Percentiles rank a stretch among this genome's conserved stretches.
Evolutionary conservation across 2,797 vertebrate species (phyloP).

Genomic region (Poeciliopsis presidionis): DNA sequence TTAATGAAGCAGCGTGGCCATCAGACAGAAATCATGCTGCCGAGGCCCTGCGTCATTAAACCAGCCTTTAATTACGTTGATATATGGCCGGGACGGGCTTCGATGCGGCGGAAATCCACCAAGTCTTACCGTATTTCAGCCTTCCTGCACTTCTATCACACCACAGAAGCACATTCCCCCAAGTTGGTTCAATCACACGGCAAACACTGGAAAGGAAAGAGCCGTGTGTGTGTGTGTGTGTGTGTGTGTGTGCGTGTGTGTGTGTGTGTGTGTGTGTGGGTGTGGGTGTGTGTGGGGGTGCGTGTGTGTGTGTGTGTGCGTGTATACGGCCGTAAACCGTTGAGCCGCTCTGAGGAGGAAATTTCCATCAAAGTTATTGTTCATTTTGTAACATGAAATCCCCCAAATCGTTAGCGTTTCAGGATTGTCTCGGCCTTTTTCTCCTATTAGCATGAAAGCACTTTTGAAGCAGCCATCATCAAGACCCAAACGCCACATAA

Average conservation of each 20-base stretch:
- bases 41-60: slow-evolving; percentile 99
- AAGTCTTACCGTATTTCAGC: slow-evolving; percentile 74
- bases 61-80: slow-evolving; percentile 99
- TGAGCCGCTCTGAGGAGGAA: slow-evolving; percentile 4
- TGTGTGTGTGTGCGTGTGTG: no score
- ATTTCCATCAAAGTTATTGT: slow-evolving; percentile 16
- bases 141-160: slow-evolving; percentile 60
- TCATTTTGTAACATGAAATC: slow-evolving; percentile 16
- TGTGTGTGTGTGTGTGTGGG: no score
- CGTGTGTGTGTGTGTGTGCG: background rate
- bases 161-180: slow-evolving; percentile 11
- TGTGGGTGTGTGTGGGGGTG: background rate
- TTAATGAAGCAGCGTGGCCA: slow-evolving; percentile 99
- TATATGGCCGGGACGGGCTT: slow-evolving; percentile 91
- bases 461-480: slow-evolving; percentile 26
- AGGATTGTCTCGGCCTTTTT: background rate
- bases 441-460: slow-evolving; percentile 9
- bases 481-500: slow-evolving; percentile 15
- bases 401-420: slow-evolving; percentile 5
- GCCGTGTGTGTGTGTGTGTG: background rate
- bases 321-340: background rate
- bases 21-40: slow-evolving; percentile 99
- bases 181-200: slow-evolving; percentile 8
- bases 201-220: background rate
- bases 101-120: slow-evolving; percentile 83